These are phyloP conservation scores for Conomelus anceps DNA, from an alignment of 2,888 invertebrate species.

Conservation along the genomic window DNA sequence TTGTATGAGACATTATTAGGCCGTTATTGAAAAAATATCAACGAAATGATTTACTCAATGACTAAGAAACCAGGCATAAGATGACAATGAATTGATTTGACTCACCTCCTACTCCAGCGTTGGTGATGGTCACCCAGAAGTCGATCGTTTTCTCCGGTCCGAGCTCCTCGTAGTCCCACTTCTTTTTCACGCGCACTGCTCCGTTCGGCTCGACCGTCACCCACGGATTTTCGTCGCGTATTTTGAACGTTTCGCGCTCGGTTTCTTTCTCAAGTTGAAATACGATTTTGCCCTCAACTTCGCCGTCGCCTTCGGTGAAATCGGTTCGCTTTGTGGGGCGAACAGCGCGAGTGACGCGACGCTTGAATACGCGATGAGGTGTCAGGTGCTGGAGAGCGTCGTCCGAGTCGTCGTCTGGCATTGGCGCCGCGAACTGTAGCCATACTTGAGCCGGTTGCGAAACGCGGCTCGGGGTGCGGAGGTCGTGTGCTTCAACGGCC, in stretches of 20 bases:
- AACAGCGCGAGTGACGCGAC: conserved; percentile 82
- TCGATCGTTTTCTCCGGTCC: conserved; percentile 92
- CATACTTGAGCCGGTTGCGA: conserved; percentile 69
- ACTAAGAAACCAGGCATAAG: neutral
- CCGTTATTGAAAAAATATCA: too few species aligned
- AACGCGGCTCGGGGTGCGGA: conserved; percentile 63
- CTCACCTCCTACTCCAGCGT: conserved; percentile 77
- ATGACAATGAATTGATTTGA: conserved; percentile 6
- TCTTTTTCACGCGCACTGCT: conserved; percentile 87
- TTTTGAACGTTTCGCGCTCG: conserved; percentile 86
- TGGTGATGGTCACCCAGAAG: conserved; percentile 92
- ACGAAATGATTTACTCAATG: neutral
- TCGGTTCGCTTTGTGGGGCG: conserved; percentile 89
- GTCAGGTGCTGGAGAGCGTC: conserved; percentile 21
- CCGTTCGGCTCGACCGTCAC: conserved; percentile 88
- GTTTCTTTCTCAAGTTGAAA: conserved; percentile 88
- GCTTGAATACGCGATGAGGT: conserved; percentile 56
- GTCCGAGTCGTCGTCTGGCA: conserved; percentile 47
- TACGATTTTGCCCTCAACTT: conserved; percentile 77
- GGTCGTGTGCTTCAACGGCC: conserved; percentile 75
- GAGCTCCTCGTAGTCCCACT: conserved; percentile 93
- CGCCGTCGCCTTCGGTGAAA: conserved; percentile 85
- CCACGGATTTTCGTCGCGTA: conserved; percentile 90
- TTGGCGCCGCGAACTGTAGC: conserved; percentile 55
- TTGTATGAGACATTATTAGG: too few species aligned